phyloP scores from a whole-genome alignment of 2,888 invertebrate species.

The Lumbricus terrestris region DNA sequence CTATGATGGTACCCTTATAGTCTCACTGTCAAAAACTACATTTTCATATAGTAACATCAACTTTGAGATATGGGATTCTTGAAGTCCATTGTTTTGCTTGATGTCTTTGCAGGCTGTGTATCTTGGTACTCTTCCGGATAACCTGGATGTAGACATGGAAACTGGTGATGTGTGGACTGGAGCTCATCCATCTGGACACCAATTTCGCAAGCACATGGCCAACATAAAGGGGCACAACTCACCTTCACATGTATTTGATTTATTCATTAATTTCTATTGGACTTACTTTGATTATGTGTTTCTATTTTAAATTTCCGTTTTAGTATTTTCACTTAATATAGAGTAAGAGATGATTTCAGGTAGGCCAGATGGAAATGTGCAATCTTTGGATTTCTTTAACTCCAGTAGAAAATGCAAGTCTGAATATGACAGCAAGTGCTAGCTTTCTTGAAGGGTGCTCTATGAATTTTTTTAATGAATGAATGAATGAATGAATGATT shows the following conservation, averaged over 20 bases:
- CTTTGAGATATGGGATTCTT: background rate
- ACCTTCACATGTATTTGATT: background rate
- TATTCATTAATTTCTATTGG: background rate
- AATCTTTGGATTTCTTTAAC: too few relatives aligned
- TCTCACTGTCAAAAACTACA: too few relatives aligned
- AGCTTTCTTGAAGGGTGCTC: too few relatives aligned
- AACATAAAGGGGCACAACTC: background rate
- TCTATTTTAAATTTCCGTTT: background rate
- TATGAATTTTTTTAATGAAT: too few relatives aligned
- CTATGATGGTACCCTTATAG: too few relatives aligned
- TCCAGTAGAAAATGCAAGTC: too few relatives aligned
- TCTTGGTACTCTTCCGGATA: background rate
- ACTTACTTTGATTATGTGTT: background rate
- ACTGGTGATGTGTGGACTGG: conserved; percentile 12
- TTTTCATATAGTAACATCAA: background rate
- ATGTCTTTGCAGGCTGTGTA: background rate
- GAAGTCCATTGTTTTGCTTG: background rate
- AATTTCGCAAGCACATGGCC: background rate
- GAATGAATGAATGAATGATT: too few relatives aligned
- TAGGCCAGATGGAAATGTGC: too few relatives aligned
- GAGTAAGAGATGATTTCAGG: too few relatives aligned
- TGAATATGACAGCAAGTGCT: too few relatives aligned
- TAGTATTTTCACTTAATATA: background rate
- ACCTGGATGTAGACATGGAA: conserved; percentile 5
- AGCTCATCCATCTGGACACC: background rate